Evolutionary conservation across 1,140 invertebrate genomes (phyloP).

Genomic region (Tetraneura akinire): DNA sequence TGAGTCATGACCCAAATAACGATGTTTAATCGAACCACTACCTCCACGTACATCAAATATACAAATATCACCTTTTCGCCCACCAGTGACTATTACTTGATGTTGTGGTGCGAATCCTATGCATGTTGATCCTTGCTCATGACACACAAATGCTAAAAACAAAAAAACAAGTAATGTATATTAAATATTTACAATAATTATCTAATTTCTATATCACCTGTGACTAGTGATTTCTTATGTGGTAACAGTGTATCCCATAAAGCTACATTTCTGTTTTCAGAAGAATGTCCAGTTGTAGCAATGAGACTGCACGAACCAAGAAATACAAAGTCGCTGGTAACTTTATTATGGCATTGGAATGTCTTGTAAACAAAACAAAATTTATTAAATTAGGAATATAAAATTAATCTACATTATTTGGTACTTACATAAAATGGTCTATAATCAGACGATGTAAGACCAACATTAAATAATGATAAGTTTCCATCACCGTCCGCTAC

Average conservation of each 20-base stretch:
- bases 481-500: constrained; percentile 90
- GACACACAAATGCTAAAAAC: constrained; percentile 80
- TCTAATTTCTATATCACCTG: constrained; percentile 63
- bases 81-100: constrained; percentile 89
- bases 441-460: constrained; percentile 76
- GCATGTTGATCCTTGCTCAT: constrained; percentile 87
- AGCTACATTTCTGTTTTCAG: constrained; percentile 96
- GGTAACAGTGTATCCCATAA: constrained; percentile 98
- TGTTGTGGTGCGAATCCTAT: constrained; percentile 89
- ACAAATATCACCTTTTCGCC: constrained; percentile 93
- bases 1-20: constrained; percentile 89
- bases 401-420: neutral
- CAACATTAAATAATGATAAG: constrained; percentile 87
- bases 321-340: constrained; percentile 96
- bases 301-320: constrained; percentile 95
- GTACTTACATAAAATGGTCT: constrained; percentile 93
- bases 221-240: constrained; percentile 87
- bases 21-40: constrained; percentile 71
- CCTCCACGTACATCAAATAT: constrained; percentile 92
- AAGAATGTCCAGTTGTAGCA: constrained; percentile 95
- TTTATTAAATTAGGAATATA: neutral
- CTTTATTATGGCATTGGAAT: constrained; percentile 95
- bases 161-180: constrained; percentile 1
- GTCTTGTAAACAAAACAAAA: constrained; percentile 69
- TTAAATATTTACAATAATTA: neutral